Base-by-base conservation (phyloP, 2,888 invertebrate genomes). In the Monopis laevigella region DNA sequence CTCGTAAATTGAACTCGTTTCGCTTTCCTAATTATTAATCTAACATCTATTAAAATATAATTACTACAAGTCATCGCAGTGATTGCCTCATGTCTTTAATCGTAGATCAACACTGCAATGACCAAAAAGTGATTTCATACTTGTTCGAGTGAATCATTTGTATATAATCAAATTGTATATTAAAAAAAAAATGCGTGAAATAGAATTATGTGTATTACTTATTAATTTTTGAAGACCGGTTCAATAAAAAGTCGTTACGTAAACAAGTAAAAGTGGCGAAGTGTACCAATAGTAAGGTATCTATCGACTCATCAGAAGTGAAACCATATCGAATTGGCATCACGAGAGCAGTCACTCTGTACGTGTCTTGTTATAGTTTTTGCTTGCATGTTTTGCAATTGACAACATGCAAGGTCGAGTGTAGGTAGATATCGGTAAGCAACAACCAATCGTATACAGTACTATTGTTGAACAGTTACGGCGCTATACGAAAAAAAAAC, bases 261-360 rank as follows among this genome's bases (percentile, higher is more conserved):
- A 42, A 38, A 13, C 27, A 40, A 35, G 43, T 43, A 43, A 43
- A 39, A 43, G 39, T 34, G 18, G 35, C 35, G 35, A 40, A 39
- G 35, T 36, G 36, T 36, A 21, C n/a, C 16, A 7, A 21, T 21
- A 21, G 24, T 21, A 5, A 21, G 24, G 8, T 8, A 21, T 7
- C 5, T 21, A 44, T 50, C 49, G 47, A 54, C 54, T 56, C 59
- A 61, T 64, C 62, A 65, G 64, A 68, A 75, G 77, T 77, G 77
- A 78, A 78, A 77, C 74, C 73, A 68, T 60, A 63, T 60, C 75
- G 56, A 74, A 75, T 75, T 51, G 59, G 58, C 60, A 68, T 65
- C 71, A 72, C 67, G 71, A 72, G 63, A 54, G 51, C 56, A 50
- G 51, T 49, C 56, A 58, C 59, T 60, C n/a, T 56, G 58, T 68